A percentile compares a stretch with the other conserved stretches of the same genome.
phyloP scores from a whole-genome alignment of 2,888 invertebrate genomes.

The Ormia ochracea region DNA sequence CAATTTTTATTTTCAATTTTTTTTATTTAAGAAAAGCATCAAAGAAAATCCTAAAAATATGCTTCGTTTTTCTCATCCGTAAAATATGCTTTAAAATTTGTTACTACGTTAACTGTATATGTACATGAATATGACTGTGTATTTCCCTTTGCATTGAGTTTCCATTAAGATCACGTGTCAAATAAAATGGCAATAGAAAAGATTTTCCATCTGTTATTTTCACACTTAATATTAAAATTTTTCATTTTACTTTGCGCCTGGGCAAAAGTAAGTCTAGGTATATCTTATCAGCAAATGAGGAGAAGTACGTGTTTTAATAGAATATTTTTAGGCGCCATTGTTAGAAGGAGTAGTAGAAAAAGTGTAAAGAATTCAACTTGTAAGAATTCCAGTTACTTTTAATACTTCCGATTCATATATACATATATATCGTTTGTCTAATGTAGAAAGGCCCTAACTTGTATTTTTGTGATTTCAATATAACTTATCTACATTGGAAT shows the following conservation, averaged over 20 bases:
- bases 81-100: not conserved
- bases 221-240: not conserved
- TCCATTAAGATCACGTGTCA: constrained; percentile 29
- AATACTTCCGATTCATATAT: too few species aligned
- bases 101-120: not conserved
- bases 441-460: too few species aligned
- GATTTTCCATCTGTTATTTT: not conserved
- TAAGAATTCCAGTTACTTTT: too few species aligned
- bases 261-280: not conserved
- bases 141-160: not conserved
- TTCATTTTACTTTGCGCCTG: not conserved
- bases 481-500: too few species aligned
- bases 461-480: too few species aligned
- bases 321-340: not conserved
- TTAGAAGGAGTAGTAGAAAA: not conserved
- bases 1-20: too few species aligned
- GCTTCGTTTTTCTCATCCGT: not conserved
- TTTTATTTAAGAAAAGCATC: too few species aligned
- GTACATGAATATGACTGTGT: not conserved
- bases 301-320: not conserved
- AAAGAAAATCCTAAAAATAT: not conserved
- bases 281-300: not conserved
- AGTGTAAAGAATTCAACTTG: constrained; percentile 5
- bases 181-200: constrained; percentile 10
- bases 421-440: too few species aligned